Conservation (phyloP, 2,113 vertebrate species). For the Perccottus glenii region DNA sequence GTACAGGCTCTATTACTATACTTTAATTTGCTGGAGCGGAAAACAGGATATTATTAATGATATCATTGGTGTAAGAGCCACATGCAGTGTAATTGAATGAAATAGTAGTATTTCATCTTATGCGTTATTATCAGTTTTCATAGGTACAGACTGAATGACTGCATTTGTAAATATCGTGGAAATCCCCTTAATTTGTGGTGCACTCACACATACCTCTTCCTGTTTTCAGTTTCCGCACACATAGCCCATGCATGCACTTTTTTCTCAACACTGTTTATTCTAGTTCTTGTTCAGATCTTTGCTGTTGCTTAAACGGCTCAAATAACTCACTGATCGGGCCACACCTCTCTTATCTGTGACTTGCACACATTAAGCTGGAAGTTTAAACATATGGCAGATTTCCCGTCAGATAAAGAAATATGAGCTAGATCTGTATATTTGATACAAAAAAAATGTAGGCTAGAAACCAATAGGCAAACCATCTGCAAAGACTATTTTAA, state of each 20-base stretch:
- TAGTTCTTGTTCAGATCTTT: conserved; percentile 34
- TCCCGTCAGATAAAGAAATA: conserved; percentile 3
- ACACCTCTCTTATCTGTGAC: conserved; percentile 26
- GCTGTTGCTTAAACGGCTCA: conserved; percentile 25
- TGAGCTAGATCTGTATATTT: conserved; percentile 9
- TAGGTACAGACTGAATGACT: background rate
- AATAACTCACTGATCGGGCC: conserved; percentile 12
- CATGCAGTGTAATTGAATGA: too few species aligned
- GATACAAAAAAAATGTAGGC: background rate
- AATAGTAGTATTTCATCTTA: too few species aligned
- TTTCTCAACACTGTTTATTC: conserved; percentile 33
- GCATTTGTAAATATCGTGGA: conserved; percentile 36
- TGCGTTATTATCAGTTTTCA: conserved; percentile 12
- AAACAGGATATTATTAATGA: too few species aligned
- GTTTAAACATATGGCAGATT: conserved; percentile 9
- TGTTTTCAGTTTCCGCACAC: conserved; percentile 63
- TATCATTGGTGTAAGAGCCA: too few species aligned
- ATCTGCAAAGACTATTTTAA: conserved; percentile 22
- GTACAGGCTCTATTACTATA: too few species aligned
- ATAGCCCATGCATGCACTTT: conserved; percentile 29
- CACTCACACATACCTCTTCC: conserved; percentile 52
- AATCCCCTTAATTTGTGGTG: conserved; percentile 52
- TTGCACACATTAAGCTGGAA: conserved; percentile 4
- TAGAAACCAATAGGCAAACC: conserved; percentile 35
- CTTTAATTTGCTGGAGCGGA: too few species aligned